These are phyloP conservation scores for Zosterops hypoxanthus DNA, from an alignment of 2,113 vertebrate species.

Conservation along the genomic window DNA sequence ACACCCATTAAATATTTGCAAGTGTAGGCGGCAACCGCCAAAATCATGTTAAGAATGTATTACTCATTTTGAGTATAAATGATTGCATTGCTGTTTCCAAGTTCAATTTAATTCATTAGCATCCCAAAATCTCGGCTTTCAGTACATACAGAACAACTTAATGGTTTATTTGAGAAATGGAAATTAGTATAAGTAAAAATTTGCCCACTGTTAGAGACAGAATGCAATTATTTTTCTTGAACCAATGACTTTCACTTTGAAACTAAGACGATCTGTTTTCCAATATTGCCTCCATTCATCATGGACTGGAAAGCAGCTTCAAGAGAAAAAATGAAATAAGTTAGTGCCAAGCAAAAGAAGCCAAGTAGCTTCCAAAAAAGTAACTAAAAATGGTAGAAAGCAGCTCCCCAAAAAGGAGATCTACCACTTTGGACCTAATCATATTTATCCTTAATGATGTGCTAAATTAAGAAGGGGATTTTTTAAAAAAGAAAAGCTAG, in stretches of 20 bases:
- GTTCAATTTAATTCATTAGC: slow-evolving; percentile 4
- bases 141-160: not conserved
- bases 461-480: not conserved
- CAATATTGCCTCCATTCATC: slow-evolving; percentile 93
- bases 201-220: not conserved
- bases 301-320: slow-evolving; percentile 93
- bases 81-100: not conserved
- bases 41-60: not conserved
- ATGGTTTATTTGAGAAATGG: not conserved
- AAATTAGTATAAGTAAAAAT: not conserved
- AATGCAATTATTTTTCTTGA: not conserved
- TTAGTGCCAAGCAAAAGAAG: slow-evolving; percentile 28
- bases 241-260: slow-evolving; percentile 71
- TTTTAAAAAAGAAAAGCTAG: not conserved
- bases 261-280: slow-evolving; percentile 91
- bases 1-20: not conserved
- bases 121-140: not conserved
- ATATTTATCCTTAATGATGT: not conserved
- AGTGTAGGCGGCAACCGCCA: not conserved
- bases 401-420: not conserved
- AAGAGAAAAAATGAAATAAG: slow-evolving; percentile 53
- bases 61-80: not conserved
- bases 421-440: not conserved
- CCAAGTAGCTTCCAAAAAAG: not conserved
- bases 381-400: not conserved